Evolutionary conservation across 2,888 invertebrate genomes (phyloP).

Genomic region (Tachina fera): DNA sequence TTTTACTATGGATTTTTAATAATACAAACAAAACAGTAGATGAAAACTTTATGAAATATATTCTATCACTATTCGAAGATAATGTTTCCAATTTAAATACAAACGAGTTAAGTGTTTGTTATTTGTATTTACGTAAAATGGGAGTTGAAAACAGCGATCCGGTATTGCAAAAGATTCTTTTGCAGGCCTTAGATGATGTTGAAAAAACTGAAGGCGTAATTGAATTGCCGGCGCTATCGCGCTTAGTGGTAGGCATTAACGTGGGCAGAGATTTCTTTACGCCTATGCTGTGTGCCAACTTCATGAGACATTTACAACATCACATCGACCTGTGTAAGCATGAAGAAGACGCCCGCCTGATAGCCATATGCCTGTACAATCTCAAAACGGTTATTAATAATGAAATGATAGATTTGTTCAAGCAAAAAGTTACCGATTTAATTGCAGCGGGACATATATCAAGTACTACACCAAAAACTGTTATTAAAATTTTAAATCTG

Average conservation of each 20-base stretch:
- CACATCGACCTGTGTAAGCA: conserved; percentile 79
- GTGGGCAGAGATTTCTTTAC: conserved; percentile 81
- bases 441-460: conserved; percentile 75
- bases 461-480: conserved; percentile 76
- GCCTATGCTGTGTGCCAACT: conserved; percentile 80
- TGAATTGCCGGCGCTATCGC: conserved; percentile 81
- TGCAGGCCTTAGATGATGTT: conserved; percentile 76
- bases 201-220: conserved; percentile 75
- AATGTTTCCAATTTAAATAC: conserved; percentile 79
- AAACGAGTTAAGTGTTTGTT: conserved; percentile 82
- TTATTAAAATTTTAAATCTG: conserved; percentile 81
- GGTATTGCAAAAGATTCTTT: conserved; percentile 80
- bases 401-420: conserved; percentile 81
- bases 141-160: conserved; percentile 80
- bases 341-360: conserved; percentile 82
- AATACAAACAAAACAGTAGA: not conserved
- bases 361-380: conserved; percentile 83
- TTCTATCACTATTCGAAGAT: conserved; percentile 76
- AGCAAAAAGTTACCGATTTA: conserved; percentile 79
- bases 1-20: conserved; percentile 75
- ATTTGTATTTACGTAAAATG: conserved; percentile 84
- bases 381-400: conserved; percentile 81
- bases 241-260: conserved; percentile 82
- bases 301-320: conserved; percentile 81
- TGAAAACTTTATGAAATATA: conserved; percentile 55